phyloP scores from a whole-genome alignment of 2,888 invertebrate genomes.

The Ctena decussata region DNA sequence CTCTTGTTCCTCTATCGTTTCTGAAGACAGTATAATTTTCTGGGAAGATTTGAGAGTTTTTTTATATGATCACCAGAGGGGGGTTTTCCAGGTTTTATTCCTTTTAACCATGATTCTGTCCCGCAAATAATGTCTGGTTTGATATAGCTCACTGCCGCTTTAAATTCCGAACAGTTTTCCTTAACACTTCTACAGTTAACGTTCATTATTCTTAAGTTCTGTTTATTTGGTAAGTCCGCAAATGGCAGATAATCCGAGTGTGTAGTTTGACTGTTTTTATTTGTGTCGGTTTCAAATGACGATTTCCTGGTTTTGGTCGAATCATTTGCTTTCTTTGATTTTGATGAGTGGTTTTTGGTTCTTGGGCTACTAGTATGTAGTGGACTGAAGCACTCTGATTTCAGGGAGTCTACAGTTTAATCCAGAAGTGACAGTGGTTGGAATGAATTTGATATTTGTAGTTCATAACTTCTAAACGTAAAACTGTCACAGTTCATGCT shows the following conservation, averaged over 20 bases:
- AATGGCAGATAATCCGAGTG: too few relatives aligned
- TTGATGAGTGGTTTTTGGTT: background rate
- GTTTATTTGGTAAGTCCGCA: background rate
- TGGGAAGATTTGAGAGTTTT: slow-evolving; percentile 5
- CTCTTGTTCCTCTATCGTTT: background rate
- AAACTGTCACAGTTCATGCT: background rate
- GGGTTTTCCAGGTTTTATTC: background rate
- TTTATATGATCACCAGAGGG: background rate
- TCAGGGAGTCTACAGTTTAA: background rate
- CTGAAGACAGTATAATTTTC: slow-evolving; percentile 3
- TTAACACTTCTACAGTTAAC: background rate
- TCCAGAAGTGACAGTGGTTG: background rate
- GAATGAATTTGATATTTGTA: background rate
- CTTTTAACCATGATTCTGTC: background rate
- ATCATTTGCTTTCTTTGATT: too few relatives aligned
- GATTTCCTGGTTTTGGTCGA: too few relatives aligned
- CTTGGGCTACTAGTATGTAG: background rate
- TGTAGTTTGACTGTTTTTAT: too few relatives aligned
- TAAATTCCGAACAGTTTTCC: background rate
- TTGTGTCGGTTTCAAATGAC: too few relatives aligned
- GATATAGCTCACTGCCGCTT: background rate
- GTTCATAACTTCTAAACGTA: background rate
- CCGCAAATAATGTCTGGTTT: too few relatives aligned
- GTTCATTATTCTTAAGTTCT: too few relatives aligned
- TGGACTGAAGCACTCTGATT: background rate